Percentiles rank a stretch among this genome's conserved stretches.
Conservation (phyloP, 2,113 vertebrate species). For the Catharus bicknelli region DNA sequence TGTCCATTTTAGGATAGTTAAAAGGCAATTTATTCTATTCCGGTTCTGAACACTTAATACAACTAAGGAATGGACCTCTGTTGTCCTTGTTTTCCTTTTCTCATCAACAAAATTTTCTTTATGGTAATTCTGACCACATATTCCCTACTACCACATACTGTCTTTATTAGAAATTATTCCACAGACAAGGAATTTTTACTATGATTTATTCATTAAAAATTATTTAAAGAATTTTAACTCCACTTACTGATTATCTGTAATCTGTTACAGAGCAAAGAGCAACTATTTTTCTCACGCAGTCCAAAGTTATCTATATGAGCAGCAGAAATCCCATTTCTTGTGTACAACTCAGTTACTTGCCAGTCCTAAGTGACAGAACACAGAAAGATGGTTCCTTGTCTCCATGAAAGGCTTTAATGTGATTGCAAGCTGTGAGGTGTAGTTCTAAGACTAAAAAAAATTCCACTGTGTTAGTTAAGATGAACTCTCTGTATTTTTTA, state of each 20-base stretch:
- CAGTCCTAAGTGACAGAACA: background rate
- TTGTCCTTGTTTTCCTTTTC: background rate
- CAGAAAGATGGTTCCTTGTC: background rate
- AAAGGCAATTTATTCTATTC: background rate
- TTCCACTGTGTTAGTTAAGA: background rate
- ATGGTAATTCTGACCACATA: background rate
- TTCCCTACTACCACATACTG: background rate
- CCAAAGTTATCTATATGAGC: background rate
- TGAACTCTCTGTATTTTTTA: background rate
- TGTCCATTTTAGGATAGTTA: background rate
- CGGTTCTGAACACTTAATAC: background rate
- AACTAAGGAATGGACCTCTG: background rate
- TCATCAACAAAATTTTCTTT: background rate
- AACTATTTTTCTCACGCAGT: background rate
- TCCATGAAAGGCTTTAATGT: background rate
- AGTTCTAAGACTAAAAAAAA: background rate
- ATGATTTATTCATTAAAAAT: background rate
- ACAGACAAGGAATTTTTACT: background rate
- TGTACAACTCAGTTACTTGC: background rate
- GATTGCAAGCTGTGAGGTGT: background rate
- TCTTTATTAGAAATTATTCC: background rate
- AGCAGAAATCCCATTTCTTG: background rate
- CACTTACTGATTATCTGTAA: background rate
- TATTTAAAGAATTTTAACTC: background rate
- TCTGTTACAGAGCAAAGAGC: background rate